A percentile compares a stretch with the other conserved stretches of the same genome.
phyloP scores from a whole-genome alignment of 2,888 invertebrate species.

The Patella depressa region DNA sequence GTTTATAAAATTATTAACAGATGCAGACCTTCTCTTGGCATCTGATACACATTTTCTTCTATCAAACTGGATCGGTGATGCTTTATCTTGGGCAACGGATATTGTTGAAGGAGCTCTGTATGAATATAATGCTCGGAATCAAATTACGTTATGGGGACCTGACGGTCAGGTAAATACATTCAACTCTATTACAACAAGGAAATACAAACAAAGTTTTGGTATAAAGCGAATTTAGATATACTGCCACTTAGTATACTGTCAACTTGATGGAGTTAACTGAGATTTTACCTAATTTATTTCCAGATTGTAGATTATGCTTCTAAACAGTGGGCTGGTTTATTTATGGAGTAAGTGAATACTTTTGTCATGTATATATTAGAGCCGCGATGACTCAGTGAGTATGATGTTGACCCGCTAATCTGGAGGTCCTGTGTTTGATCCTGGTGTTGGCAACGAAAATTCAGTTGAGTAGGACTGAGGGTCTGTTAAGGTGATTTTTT shows the following conservation, averaged over 20 bases:
- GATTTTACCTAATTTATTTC: not conserved
- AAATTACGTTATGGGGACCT: conserved; percentile 95
- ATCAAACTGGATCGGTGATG: conserved; percentile 80
- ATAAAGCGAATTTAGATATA: too few relatives aligned
- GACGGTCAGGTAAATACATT: conserved; percentile 77
- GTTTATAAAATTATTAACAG: conserved; percentile 76
- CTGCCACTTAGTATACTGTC: too few relatives aligned
- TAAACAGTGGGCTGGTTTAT: conserved; percentile 88
- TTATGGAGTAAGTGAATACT: conserved; percentile 57
- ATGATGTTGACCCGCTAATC: too few relatives aligned
- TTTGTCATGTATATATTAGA: too few relatives aligned
- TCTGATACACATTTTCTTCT: conserved; percentile 80
- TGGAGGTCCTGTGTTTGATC: too few relatives aligned
- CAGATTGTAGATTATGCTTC: conserved; percentile 89
- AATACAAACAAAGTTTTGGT: too few relatives aligned
- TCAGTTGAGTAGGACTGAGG: too few relatives aligned
- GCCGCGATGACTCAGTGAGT: too few relatives aligned
- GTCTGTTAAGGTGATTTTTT: too few relatives aligned
- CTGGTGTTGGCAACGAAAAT: too few relatives aligned
- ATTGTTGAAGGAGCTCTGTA: conserved; percentile 72
- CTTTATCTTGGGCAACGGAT: conserved; percentile 72
- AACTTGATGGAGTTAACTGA: too few relatives aligned
- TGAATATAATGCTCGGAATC: conserved; percentile 89
- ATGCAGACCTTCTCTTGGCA: conserved; percentile 79
- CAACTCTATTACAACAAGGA: too few relatives aligned